A percentile compares a stretch with the other conserved stretches of the same genome.
Evolutionary conservation across 2,113 vertebrate genomes (phyloP).

Genomic region (Murina feae): DNA sequence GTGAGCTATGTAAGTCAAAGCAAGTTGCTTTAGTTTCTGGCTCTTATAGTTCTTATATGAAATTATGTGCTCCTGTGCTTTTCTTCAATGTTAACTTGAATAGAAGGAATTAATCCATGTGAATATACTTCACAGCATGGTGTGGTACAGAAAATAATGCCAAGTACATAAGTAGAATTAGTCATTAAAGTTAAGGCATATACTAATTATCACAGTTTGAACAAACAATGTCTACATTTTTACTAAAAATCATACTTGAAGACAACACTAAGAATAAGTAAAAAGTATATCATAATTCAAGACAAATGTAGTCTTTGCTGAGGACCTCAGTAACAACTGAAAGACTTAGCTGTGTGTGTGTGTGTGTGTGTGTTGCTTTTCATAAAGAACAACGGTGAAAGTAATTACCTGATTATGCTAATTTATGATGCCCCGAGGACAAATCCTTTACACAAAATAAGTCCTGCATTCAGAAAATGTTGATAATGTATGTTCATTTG

Average conservation of each 20-base stretch:
- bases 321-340: not conserved
- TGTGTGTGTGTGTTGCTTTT: not conserved
- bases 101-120: constrained; percentile 6
- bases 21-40: not conserved
- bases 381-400: not conserved
- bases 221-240: not conserved
- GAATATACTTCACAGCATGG: not conserved
- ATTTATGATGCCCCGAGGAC: not conserved
- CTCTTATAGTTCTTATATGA: not conserved
- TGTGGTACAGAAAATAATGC: constrained; percentile 43
- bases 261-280: constrained; percentile 53
- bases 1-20: not conserved
- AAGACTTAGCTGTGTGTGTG: not conserved
- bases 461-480: not conserved
- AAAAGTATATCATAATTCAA: constrained; percentile 57
- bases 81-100: not conserved
- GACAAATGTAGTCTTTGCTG: not conserved
- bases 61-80: not conserved
- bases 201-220: constrained; percentile 32
- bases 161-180: not conserved
- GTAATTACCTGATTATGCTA: not conserved
- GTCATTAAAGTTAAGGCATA: constrained; percentile 58
- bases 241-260: constrained; percentile 45
- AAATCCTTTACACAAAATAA: not conserved
- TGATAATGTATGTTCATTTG: not conserved